These are phyloP conservation scores for Trachemys scripta DNA, from an alignment of 2,113 vertebrate genomes.

Conservation along the genomic window DNA sequence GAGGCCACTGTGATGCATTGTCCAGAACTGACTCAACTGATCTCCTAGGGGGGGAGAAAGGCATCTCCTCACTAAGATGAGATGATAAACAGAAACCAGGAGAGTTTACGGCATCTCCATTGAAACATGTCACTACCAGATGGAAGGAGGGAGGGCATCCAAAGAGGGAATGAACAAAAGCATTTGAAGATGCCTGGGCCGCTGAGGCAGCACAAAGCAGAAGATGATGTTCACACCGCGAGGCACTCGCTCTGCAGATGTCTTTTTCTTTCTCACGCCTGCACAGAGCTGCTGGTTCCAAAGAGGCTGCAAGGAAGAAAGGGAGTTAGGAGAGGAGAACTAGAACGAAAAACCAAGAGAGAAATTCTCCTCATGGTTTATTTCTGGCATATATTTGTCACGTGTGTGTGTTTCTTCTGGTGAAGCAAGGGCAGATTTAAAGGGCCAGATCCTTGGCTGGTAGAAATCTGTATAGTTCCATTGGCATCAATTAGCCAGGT, in stretches of 20 bases:
- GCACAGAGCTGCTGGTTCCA: background rate
- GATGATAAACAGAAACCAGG: fast-evolving
- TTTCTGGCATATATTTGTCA: background rate
- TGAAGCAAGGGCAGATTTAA: background rate
- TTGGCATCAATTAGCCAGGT: too few relatives aligned
- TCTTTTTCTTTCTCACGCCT: background rate
- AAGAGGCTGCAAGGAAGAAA: background rate
- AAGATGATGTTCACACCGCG: background rate
- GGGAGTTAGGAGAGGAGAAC: background rate
- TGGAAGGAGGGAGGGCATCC: background rate
- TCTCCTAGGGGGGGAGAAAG: background rate
- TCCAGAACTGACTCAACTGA: background rate
- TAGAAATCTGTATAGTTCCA: background rate
- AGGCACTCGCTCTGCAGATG: background rate
- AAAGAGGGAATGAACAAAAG: background rate
- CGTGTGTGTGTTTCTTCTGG: background rate
- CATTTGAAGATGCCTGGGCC: background rate
- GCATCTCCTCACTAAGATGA: background rate
- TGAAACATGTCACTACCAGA: background rate
- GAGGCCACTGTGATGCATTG: background rate
- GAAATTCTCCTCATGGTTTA: background rate
- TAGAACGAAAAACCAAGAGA: background rate
- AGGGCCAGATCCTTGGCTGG: background rate
- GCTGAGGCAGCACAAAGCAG: background rate
- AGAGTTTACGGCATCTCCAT: fast-evolving